Conservation (phyloP, 2,113 vertebrate species). For the Aramus guarauna region DNA sequence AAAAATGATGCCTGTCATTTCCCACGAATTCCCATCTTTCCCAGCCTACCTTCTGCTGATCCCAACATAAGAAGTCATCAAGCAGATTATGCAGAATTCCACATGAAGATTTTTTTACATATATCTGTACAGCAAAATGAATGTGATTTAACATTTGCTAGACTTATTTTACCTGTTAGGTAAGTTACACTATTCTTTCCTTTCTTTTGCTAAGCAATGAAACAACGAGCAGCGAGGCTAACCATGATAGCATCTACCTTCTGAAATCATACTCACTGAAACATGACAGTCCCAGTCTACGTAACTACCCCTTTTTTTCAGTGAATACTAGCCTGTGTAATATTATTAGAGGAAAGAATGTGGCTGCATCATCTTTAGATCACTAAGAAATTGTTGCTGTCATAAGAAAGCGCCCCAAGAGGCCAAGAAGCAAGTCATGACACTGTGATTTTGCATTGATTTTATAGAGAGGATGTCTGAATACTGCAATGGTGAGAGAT, state of each 20-base stretch:
- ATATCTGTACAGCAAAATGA: neutral
- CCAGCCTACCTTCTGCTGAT: neutral
- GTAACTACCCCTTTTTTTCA: neutral
- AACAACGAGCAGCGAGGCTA: neutral
- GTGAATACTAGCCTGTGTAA: neutral
- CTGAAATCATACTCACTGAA: neutral
- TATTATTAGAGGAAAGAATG: neutral
- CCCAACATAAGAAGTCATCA: neutral
- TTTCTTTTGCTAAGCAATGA: neutral
- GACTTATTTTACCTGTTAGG: neutral
- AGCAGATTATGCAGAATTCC: neutral
- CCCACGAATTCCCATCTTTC: neutral
- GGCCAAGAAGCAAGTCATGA: neutral
- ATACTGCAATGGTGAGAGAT: neutral
- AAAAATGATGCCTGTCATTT: neutral
- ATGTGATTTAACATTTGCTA: neutral
- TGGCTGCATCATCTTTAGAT: neutral
- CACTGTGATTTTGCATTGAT: neutral
- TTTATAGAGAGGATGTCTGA: neutral
- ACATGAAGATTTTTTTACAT: neutral
- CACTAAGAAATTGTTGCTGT: neutral
- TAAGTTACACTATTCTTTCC: neutral
- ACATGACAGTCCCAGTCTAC: accelerated
- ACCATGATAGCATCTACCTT: neutral
- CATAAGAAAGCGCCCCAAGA: neutral